Base-by-base conservation (phyloP, 2,113 vertebrate genomes). In the Pristiophorus japonicus region DNA sequence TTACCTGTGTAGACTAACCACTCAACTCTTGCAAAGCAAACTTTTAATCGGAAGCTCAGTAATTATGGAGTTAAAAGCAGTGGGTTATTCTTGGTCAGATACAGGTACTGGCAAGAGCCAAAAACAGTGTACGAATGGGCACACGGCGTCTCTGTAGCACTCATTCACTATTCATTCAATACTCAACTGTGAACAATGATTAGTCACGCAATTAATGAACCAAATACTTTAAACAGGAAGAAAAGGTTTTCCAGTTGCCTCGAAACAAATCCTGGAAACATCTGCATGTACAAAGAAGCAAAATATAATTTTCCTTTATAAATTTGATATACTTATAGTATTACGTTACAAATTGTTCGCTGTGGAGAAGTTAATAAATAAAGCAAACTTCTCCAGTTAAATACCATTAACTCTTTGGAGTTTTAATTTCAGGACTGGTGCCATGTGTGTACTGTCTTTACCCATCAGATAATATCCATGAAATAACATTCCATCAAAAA, bases 181-280 rank as follows among this genome's bases (percentile, higher is more conserved):
- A 30, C 22, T 70, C 51, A 47, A 70, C 24, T 94, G 38, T 70
- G 93, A 70, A 70, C 93, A 94, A 94, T 66, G 91, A 67, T 94
- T 27, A 45, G 22, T 94, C 92, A 67, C 10, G 24, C 65, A 24
- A 47, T 42, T 47, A 70, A 47, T 70, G 66, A 20, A 59, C 20
- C 27, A 73, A 66, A 47, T 67, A 94, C 67, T 42, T 94, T 42
- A 67, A 94, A 47, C 63, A 65, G n/a, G 38, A 94, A 65, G 92
- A 94, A 94, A 94, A 27, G 20, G 55, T 38, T 45, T 59, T 67
- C 66, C 66, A 70, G 42, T 70, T 92, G 34, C 88, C 16, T 38
- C 16, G 38, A 91, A 94, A 94, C 92, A 94, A 94, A 94, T 67
- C n/a, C 92, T 94, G 93, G 93, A 94, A 94, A 94, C 66, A 94